A percentile compares a stretch with the other conserved stretches of the same genome.
Conservation (phyloP, 2,797 vertebrate species). For the Neosalanx taihuensis region DNA sequence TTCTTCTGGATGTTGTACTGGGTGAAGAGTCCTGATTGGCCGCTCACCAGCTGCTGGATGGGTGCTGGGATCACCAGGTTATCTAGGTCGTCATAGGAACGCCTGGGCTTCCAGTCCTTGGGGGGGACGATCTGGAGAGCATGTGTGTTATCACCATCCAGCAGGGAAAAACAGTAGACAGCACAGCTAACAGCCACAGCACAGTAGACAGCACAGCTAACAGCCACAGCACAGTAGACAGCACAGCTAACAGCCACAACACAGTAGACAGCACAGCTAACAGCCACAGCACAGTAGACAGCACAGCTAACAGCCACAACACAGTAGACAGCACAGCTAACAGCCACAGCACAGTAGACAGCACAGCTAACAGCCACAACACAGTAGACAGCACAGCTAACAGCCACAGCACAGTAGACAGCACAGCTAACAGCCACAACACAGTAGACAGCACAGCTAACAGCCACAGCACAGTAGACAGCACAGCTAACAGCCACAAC, state of each 20-base stretch:
- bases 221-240: neutral
- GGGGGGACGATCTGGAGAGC: constrained; percentile 85
- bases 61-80: constrained; percentile 92
- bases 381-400: neutral
- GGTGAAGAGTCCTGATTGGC: constrained; percentile 94
- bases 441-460: too few species aligned
- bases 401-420: neutral
- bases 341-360: neutral
- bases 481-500: too few species aligned
- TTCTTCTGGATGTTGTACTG: constrained; percentile 99
- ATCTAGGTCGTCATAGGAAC: constrained; percentile 89
- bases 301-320: too few species aligned
- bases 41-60: constrained; percentile 95
- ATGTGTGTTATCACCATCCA: neutral
- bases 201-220: neutral
- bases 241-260: neutral
- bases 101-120: constrained; percentile 90
- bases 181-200: neutral
- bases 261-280: too few species aligned
- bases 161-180: neutral
- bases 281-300: neutral
- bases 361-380: neutral
- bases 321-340: neutral
- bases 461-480: neutral
- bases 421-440: neutral